Evolutionary conservation across 2,797 vertebrate species (phyloP).

Genomic region (Hafferia zeledoni): DNA sequence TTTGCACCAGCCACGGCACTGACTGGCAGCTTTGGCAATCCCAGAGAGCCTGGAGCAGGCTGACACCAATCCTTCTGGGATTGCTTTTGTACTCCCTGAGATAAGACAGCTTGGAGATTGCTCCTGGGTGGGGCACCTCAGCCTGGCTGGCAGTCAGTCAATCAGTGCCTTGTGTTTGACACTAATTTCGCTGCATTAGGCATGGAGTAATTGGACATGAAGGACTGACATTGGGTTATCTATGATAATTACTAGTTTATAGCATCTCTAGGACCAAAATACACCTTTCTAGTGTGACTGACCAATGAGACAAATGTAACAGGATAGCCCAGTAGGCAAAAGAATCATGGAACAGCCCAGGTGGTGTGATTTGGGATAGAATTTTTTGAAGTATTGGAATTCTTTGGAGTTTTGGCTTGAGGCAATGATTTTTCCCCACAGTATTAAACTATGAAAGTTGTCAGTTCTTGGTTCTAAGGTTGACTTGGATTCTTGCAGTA

Average conservation of each 20-base stretch:
- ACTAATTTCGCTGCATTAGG: background rate
- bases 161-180: background rate
- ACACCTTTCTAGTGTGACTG: background rate
- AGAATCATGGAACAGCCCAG: background rate
- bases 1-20: background rate
- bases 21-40: background rate
- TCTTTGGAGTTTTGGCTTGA: background rate
- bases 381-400: background rate
- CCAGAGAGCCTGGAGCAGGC: background rate
- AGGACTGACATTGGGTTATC: background rate
- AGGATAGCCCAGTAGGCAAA: background rate
- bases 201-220: background rate
- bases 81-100: background rate
- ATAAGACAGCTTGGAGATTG: background rate
- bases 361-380: background rate
- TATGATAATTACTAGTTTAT: background rate
- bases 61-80: background rate
- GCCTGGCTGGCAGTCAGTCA: background rate
- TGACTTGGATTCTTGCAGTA: background rate
- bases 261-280: slow-evolving; percentile 42
- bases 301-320: background rate
- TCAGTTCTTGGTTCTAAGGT: background rate
- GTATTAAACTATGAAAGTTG: background rate
- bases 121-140: background rate
- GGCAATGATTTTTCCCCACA: background rate